Conservation (phyloP, 2,113 vertebrate species). For the Poeciliopsis prolifica region DNA sequence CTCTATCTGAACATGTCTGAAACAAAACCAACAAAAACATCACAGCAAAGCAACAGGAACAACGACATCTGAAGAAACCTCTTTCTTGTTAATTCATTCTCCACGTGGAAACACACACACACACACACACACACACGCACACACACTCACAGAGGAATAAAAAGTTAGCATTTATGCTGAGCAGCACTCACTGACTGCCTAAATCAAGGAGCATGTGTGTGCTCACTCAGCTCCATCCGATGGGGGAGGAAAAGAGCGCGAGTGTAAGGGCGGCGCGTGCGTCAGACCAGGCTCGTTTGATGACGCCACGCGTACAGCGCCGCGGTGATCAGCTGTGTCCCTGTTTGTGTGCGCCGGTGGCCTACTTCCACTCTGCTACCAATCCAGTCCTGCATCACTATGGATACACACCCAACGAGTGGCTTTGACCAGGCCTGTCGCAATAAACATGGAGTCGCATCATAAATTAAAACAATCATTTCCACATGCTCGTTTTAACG, state of each 20-base stretch:
- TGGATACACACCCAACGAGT: not conserved
- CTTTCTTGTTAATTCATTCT: not conserved
- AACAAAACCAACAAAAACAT: not conserved
- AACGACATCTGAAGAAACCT: not conserved
- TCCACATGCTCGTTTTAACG: too few relatives aligned
- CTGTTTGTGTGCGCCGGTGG: slow-evolving; percentile 34
- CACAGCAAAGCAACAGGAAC: not conserved
- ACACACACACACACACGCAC: not conserved
- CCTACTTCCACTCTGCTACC: slow-evolving; percentile 45
- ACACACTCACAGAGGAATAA: not conserved
- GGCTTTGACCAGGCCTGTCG: too few relatives aligned
- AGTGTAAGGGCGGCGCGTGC: slow-evolving; percentile 22
- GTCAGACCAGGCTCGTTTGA: slow-evolving; percentile 39
- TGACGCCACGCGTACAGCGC: slow-evolving; percentile 42
- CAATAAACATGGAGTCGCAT: too few relatives aligned
- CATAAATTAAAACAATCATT: too few relatives aligned
- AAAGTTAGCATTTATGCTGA: not conserved
- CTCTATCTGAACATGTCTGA: not conserved
- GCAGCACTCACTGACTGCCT: not conserved
- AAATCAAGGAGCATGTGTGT: not conserved
- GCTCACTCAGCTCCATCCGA: slow-evolving; percentile 15
- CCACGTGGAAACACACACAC: not conserved
- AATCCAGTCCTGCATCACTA: slow-evolving; percentile 10
- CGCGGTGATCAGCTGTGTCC: slow-evolving; percentile 36
- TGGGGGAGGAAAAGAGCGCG: not conserved